These are phyloP conservation scores for Araneus ventricosus DNA, from an alignment of 1,140 invertebrate species.

Conservation along the genomic window DNA sequence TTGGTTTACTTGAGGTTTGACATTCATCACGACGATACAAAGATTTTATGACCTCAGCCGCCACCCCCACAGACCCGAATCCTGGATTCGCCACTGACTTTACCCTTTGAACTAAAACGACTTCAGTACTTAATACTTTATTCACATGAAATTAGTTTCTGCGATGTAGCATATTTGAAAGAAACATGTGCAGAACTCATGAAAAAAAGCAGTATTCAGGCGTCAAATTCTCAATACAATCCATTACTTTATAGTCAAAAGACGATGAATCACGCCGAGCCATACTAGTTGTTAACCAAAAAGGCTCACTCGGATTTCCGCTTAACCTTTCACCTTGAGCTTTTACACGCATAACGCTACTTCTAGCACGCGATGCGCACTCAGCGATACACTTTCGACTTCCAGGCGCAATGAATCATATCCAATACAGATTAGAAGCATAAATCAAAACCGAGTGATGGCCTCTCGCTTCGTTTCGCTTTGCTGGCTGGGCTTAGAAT, in stretches of 20 bases:
- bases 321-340: slow-evolving; percentile 43
- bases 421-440: not conserved
- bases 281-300: not conserved
- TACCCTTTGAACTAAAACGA: too few relatives aligned
- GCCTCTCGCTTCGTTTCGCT: not conserved
- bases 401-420: slow-evolving; percentile 13
- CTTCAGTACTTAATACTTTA: too few relatives aligned
- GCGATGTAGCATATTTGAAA: too few relatives aligned
- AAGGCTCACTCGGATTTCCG: slow-evolving; percentile 28
- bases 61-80: too few relatives aligned
- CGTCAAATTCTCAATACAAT: not conserved
- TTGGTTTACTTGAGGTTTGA: too few relatives aligned
- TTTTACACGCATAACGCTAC: not conserved
- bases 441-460: not conserved
- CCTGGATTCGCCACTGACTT: too few relatives aligned
- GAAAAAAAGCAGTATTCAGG: not conserved
- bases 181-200: not conserved
- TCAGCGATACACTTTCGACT: not conserved
- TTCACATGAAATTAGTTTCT: too few relatives aligned
- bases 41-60: too few relatives aligned
- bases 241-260: not conserved
- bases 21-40: too few relatives aligned
- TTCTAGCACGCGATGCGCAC: slow-evolving; percentile 36
- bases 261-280: slow-evolving; percentile 1
- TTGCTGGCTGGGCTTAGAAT: not conserved